Conservation (phyloP, 2,113 vertebrate genomes). For the Phalacrocorax carbo region DNA sequence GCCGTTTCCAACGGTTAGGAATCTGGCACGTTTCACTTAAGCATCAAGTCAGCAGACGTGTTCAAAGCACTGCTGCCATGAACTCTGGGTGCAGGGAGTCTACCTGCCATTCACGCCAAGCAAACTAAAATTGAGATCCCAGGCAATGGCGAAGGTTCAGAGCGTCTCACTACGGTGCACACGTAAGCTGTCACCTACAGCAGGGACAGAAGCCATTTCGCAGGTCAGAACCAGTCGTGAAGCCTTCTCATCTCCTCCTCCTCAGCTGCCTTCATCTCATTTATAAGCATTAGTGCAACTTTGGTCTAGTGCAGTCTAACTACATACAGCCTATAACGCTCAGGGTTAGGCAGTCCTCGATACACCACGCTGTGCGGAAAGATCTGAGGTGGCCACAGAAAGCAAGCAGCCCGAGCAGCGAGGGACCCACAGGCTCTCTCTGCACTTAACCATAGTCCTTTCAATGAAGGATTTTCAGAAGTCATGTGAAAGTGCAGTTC, state of each 20-base stretch:
- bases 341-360: accelerated
- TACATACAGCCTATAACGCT: accelerated
- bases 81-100: accelerated
- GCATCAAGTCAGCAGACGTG: accelerated
- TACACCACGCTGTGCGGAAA: accelerated
- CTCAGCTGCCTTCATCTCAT: neutral
- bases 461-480: neutral
- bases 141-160: accelerated
- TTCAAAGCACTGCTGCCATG: neutral
- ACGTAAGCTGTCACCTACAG: accelerated
- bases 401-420: too few relatives aligned
- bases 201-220: neutral
- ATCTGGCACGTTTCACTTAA: accelerated
- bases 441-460: neutral
- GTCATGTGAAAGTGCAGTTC: neutral
- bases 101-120: accelerated
- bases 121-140: accelerated
- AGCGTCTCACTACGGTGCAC: neutral
- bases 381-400: too few relatives aligned
- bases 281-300: too few relatives aligned
- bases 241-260: neutral
- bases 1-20: accelerated
- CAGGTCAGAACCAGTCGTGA: neutral
- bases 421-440: neutral
- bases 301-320: too few relatives aligned